Evolutionary conservation across 2,888 invertebrate genomes (phyloP), one percentile per base, ranked within the genome.

Genomic region (Lithosia quadra): DNA sequence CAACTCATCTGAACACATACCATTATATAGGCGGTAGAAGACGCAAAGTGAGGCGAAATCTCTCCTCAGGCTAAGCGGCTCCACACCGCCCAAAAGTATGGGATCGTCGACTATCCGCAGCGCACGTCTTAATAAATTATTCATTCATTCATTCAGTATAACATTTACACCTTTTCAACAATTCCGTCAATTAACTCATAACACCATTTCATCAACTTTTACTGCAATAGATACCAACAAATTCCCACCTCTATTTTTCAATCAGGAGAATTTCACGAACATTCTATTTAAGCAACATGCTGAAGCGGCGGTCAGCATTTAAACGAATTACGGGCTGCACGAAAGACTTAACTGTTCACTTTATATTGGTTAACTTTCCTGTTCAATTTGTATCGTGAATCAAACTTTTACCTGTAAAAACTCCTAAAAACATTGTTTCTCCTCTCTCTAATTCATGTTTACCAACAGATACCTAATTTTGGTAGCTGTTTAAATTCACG

Each of bases 261-360:
- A 67, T 62, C 56, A 62, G 43, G 15, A 36, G 15, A n/a, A 11
- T 66, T 66, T 39, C 21, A 53, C 55, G 22, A 66, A 56, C 60
- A 60, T 36, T 33, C n/a, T 55, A 61, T 49, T 61, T 21, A 24
- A 55, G 10, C 60, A 67, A 56, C 24, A 21, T n/a, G 36, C 39
- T 1, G 33, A 33, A n/a, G 15, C 33, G 11, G 62, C 28, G 67
- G 62, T 62, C 56, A 63, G 34, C 43, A 63, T 28, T 63, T 67
- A 62, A 63, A 58, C 67, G 34, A 63, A 63, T 67, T 57, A 67
- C 57, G 22, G 43, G 22, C 62, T 67, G 21, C 58, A 60, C 49
- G 60, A 24, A 67, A 62, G 36, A 61, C 28, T 61, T 56, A 55
- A 56, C 67, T 67, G 22, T 39, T 56, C 62, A 57, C 61, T 67